A percentile compares a stretch with the other conserved stretches of the same genome.
phyloP scores from a whole-genome alignment of 2,113 vertebrate species.

The Rhinoptilus africanus region DNA sequence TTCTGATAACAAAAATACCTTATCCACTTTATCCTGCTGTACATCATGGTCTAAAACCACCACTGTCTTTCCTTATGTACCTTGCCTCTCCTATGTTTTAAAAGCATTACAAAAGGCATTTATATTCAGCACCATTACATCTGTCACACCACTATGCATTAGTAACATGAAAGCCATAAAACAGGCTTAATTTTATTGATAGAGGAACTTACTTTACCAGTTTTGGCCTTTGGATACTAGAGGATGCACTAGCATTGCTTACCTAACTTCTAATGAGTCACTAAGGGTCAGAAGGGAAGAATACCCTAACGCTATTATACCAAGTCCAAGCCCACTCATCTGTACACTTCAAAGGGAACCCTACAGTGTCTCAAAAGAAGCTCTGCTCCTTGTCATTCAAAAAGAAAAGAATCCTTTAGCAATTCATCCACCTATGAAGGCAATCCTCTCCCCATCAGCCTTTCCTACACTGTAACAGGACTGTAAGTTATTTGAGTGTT shows the following conservation, averaged over 20 bases:
- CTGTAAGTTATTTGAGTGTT: neutral
- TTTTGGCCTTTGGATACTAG: neutral
- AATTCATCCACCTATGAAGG: neutral
- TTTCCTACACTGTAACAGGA: neutral
- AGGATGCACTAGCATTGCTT: neutral
- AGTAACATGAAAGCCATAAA: neutral
- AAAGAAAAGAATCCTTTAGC: neutral
- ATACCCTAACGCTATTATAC: neutral
- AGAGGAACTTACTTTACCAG: neutral
- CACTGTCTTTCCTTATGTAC: neutral
- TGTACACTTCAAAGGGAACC: neutral
- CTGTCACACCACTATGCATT: neutral
- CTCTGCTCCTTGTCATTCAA: neutral
- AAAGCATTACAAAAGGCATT: neutral
- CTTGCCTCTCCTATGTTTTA: neutral
- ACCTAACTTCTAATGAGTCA: neutral
- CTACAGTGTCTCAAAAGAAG: neutral
- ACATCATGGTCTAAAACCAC: neutral
- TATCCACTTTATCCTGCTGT: neutral
- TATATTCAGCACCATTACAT: neutral
- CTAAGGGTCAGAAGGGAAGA: neutral
- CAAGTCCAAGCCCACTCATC: neutral
- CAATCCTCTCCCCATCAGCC: neutral
- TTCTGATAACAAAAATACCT: neutral
- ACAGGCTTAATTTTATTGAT: neutral